These are phyloP conservation scores for Amphiprion ocellaris DNA, from an alignment of 2,113 vertebrate genomes.

Conservation along the genomic window DNA sequence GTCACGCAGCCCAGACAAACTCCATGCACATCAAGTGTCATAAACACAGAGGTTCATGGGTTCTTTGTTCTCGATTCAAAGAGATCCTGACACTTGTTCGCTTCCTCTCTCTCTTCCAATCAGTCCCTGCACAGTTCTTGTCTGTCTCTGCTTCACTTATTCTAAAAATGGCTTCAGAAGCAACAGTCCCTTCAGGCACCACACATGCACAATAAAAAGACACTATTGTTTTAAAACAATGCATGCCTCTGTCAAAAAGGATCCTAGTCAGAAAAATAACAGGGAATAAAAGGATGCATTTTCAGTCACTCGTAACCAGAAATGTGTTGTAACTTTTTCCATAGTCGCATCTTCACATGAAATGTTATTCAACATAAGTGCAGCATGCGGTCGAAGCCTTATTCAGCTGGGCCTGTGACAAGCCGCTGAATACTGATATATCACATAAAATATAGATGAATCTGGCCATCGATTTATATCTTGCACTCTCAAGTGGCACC, in stretches of 20 bases:
- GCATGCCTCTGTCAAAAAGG: constrained; percentile 12
- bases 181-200: constrained; percentile 29
- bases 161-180: constrained; percentile 41
- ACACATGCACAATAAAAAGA: constrained; percentile 42
- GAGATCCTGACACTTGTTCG: constrained; percentile 27
- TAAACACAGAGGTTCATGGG: constrained; percentile 40
- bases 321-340: background rate
- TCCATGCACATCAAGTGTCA: constrained; percentile 42
- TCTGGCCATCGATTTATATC: background rate
- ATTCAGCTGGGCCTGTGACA: background rate
- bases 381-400: constrained; percentile 7
- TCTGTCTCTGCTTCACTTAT: constrained; percentile 26
- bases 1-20: constrained; percentile 35
- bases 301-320: background rate
- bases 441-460: constrained; percentile 2
- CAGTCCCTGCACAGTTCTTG: constrained; percentile 38
- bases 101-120: constrained; percentile 43
- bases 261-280: background rate
- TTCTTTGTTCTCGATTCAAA: constrained; percentile 65
- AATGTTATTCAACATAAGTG: constrained; percentile 6
- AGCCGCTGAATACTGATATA: background rate
- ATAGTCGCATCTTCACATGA: background rate
- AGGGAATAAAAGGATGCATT: background rate
- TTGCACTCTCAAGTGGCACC: background rate
- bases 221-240: constrained; percentile 37